These are phyloP conservation scores for Hartigia nigra DNA, from an alignment of 2,888 invertebrate species.

Conservation along the genomic window DNA sequence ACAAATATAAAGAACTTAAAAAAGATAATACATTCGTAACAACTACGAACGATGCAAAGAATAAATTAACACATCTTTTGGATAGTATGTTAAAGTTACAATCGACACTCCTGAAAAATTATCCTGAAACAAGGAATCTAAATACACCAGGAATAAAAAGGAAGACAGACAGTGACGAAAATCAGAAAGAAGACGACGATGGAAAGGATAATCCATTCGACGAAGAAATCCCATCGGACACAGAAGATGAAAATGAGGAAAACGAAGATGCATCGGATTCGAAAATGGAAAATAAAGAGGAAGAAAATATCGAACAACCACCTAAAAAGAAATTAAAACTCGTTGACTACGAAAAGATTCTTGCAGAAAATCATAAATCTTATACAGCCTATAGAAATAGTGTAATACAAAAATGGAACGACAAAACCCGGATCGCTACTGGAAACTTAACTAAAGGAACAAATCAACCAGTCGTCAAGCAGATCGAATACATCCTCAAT, in stretches of 20 bases:
- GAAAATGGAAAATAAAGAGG: constrained; percentile 26
- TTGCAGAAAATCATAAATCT: constrained; percentile 70
- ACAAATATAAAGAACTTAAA: constrained; percentile 67
- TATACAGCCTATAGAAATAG: constrained; percentile 80
- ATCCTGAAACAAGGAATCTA: constrained; percentile 76
- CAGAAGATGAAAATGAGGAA: constrained; percentile 66
- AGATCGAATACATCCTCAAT: constrained; percentile 86
- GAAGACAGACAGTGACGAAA: constrained; percentile 34
- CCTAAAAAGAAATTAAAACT: constrained; percentile 70
- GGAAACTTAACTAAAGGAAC: constrained; percentile 73
- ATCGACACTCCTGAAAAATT: constrained; percentile 71
- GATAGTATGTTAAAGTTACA: constrained; percentile 75
- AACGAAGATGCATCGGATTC: constrained; percentile 27
- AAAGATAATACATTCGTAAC: constrained; percentile 69
- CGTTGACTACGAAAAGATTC: constrained; percentile 70
- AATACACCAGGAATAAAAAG: constrained; percentile 45
- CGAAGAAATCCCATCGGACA: constrained; percentile 76
- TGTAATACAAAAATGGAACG: constrained; percentile 94
- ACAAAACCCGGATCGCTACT: constrained; percentile 83
- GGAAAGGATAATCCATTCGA: constrained; percentile 61
- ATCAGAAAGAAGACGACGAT: constrained; percentile 62
- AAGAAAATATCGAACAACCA: constrained; percentile 37
- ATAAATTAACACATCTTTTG: constrained; percentile 71
- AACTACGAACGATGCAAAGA: constrained; percentile 68
- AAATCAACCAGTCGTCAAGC: constrained; percentile 76